phyloP scores from a whole-genome alignment of 2,888 invertebrate species.

The Ophonus ardosiacus region DNA sequence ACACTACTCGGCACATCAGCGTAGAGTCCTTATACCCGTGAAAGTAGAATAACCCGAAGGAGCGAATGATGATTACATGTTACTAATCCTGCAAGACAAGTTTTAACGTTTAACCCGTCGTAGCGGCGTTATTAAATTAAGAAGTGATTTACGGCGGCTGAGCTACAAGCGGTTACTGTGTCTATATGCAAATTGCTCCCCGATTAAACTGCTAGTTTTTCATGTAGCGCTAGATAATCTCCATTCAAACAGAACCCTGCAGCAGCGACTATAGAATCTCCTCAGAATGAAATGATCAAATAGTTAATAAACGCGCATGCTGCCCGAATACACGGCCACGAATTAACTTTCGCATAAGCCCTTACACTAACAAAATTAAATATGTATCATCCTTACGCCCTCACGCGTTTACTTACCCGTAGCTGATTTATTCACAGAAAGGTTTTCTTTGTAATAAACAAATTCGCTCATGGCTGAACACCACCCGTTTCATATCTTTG shows the following conservation, averaged over 20 bases:
- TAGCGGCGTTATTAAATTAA: slow-evolving; percentile 59
- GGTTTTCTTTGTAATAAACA: slow-evolving; percentile 20
- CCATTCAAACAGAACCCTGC: slow-evolving; percentile 49
- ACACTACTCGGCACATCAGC: background rate
- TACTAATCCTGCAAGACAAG: slow-evolving; percentile 62
- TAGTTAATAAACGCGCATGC: slow-evolving; percentile 34
- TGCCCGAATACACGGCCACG: slow-evolving; percentile 17
- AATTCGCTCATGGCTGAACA: slow-evolving; percentile 20
- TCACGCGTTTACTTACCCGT: slow-evolving; percentile 15
- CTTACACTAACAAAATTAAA: slow-evolving; percentile 38
- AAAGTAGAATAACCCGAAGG: slow-evolving; percentile 41
- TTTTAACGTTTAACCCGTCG: slow-evolving; percentile 57
- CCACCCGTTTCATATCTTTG: slow-evolving; percentile 9
- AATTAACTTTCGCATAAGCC: slow-evolving; percentile 46
- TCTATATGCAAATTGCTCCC: slow-evolving; percentile 59
- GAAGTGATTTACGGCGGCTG: slow-evolving; percentile 53
- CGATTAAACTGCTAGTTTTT: slow-evolving; percentile 59
- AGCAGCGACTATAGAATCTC: slow-evolving; percentile 19
- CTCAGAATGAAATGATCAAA: slow-evolving; percentile 40
- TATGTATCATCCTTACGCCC: slow-evolving; percentile 32
- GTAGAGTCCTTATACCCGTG: slow-evolving; percentile 17
- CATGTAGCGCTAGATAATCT: slow-evolving; percentile 48
- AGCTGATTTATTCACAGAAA: slow-evolving; percentile 31
- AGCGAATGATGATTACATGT: slow-evolving; percentile 61
- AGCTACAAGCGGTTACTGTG: slow-evolving; percentile 56